phyloP scores from a whole-genome alignment of 2,113 vertebrate species.

The Mellivora capensis region DNA sequence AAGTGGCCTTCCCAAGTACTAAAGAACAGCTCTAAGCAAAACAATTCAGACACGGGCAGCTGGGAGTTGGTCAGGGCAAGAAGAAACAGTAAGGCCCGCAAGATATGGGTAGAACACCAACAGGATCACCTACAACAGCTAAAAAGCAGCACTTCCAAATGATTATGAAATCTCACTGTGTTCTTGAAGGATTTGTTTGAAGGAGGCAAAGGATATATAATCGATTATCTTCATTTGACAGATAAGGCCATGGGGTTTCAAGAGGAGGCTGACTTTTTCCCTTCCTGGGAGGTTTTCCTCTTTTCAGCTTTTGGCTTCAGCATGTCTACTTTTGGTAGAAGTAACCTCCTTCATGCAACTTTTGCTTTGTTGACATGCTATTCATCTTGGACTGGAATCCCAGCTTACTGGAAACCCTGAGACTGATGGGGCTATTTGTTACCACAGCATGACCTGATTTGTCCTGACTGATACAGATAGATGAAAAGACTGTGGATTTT shows the following conservation, averaged over 20 bases:
- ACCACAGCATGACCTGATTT: not conserved
- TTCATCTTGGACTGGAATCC: not conserved
- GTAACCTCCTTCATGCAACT: not conserved
- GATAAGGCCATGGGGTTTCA: not conserved
- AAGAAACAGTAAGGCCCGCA: not conserved
- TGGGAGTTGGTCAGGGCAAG: not conserved
- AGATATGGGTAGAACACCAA: too few relatives aligned
- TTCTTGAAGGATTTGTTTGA: not conserved
- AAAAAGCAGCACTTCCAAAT: not conserved
- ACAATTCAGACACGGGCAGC: fast-evolving
- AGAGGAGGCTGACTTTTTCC: not conserved
- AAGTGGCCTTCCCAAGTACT: not conserved
- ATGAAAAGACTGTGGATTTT: not conserved
- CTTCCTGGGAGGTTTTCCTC: not conserved
- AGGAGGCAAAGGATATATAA: not conserved
- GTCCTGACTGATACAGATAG: not conserved
- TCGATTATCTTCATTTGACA: not conserved
- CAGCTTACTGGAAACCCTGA: not conserved
- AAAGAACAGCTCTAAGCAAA: not conserved
- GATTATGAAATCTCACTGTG: too few relatives aligned
- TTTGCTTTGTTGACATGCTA: not conserved
- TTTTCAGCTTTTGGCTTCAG: not conserved
- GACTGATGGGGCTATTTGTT: not conserved
- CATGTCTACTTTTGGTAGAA: too few relatives aligned
- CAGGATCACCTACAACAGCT: fast-evolving